Percentiles rank a stretch among this genome's conserved stretches.
Evolutionary conservation across 2,888 invertebrate genomes (phyloP).

Genomic region (Panorpa germanica): DNA sequence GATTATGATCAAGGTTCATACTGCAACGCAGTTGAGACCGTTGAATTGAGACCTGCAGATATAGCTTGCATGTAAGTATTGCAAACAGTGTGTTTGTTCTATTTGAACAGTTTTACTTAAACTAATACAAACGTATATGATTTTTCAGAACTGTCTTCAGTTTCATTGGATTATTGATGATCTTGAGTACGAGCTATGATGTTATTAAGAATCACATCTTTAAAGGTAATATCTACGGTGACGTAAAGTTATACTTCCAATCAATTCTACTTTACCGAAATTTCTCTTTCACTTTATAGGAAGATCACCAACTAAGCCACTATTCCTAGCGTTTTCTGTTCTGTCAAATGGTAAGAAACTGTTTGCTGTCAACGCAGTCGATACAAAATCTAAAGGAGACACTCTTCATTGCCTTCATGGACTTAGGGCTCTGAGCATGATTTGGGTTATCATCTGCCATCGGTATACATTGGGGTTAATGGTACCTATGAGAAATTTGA

Average conservation of each 20-base stretch:
- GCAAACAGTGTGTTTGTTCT: no score
- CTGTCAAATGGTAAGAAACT: constrained; percentile 25
- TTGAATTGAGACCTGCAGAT: constrained; percentile 18
- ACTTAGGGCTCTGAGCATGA: constrained; percentile 25
- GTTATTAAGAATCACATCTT: no score
- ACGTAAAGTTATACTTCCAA: no score
- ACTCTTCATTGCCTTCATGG: constrained; percentile 26
- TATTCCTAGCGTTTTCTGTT: constrained; percentile 22
- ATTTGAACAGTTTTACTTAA: no score
- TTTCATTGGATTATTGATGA: constrained; percentile 13
- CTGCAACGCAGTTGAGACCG: constrained; percentile 18
- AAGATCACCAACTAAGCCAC: constrained; percentile 17
- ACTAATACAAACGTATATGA: constrained; percentile 5
- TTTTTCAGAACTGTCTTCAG: constrained; percentile 14
- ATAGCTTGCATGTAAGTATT: constrained; percentile 22
- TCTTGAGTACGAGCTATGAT: constrained; percentile 15
- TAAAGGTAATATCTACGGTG: no score
- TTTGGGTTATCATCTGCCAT: constrained; percentile 29
- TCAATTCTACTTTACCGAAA: neutral
- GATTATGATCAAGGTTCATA: no score
- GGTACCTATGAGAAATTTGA: constrained; percentile 14
- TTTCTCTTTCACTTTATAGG: constrained; percentile 15
- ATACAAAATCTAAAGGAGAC: constrained; percentile 21
- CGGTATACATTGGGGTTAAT: constrained; percentile 9
- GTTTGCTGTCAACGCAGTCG: constrained; percentile 18